phyloP scores from a whole-genome alignment of 2,797 vertebrate species.

The Buphagus erythrorhynchus region DNA sequence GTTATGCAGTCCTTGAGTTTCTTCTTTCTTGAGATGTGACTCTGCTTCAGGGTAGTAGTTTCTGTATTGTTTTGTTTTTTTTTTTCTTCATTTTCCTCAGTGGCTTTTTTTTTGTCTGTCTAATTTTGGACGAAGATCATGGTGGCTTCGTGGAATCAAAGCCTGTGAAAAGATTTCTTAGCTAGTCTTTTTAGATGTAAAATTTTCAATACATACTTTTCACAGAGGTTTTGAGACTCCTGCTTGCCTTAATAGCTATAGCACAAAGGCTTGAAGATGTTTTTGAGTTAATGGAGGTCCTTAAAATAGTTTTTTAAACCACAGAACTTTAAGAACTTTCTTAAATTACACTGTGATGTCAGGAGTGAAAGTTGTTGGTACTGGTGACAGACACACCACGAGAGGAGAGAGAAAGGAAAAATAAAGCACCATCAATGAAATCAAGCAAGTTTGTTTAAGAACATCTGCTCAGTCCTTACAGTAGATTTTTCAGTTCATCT shows the following conservation, averaged over 20 bases:
- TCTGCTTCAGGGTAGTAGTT: not conserved
- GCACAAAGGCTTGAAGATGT: not conserved
- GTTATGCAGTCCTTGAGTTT: not conserved
- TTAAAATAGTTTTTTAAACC: not conserved
- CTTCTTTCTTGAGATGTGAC: not conserved
- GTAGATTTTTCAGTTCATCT: not conserved
- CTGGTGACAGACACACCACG: not conserved
- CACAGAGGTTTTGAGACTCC: not conserved
- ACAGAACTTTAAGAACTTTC: not conserved
- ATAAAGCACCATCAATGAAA: not conserved
- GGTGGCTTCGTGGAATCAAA: not conserved
- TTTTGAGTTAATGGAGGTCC: not conserved
- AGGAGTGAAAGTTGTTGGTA: not conserved
- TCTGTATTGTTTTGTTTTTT: not conserved
- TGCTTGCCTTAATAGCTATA: not conserved
- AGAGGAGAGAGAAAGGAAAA: not conserved
- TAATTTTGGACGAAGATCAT: not conserved
- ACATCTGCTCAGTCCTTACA: not conserved
- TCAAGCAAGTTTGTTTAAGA: not conserved
- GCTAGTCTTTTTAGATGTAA: not conserved
- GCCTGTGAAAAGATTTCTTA: not conserved
- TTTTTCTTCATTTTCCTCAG: not conserved
- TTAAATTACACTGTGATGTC: not conserved
- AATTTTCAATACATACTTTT: constrained; percentile 23
- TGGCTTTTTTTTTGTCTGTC: not conserved